Evolutionary conservation across 2,797 vertebrate genomes (phyloP), one percentile per base, ranked within the genome.

Genomic region (Intellagama lesueurii): DNA sequence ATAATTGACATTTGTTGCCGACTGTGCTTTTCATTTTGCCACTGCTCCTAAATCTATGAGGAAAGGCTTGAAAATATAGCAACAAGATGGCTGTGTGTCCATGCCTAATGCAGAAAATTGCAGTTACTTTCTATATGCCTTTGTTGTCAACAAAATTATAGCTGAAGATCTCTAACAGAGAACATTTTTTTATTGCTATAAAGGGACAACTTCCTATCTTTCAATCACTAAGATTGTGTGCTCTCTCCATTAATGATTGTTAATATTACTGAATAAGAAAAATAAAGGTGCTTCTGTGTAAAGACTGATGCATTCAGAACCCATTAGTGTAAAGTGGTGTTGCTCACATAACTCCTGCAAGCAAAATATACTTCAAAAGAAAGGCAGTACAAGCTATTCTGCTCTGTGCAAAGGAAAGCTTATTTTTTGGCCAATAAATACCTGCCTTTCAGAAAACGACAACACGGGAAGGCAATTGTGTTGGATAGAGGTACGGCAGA

Each of bases 301-400:
- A 89, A 66, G 8, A 90, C 26, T 90, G 90, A 92, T 87, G 86
- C 77, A 68, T 93, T 94, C 89, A 90, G 83, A 14, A 94, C 86
- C 89, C 93, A 90, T 94, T 95, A 94, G 47, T 40, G 52, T 92
- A 96, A 94, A 94, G 80, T 87, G 86, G 40, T 94, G 91, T 83
- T 90, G 91, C 91, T 94, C 14, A 1, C 40, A 92, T 85, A 91
- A 94, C 95, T 94, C 88, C 86, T 87, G 32, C 14, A 91, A 91
- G 26, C 84, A 88, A 95, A 93, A 87, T 81, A 80, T 30, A 89
- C n/a, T 35, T 91, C 75, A 90, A 44, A 88, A 92, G 70, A 35
- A 30, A 81, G 24, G 66, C 95, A 95, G 95, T 93, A 91, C 78
- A 94, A 93, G 35, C 66, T 93, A 85, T 85, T 92, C 87, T 90